Evolutionary conservation across 2,888 invertebrate species (phyloP).

Genomic region (Osedax frankpressi): DNA sequence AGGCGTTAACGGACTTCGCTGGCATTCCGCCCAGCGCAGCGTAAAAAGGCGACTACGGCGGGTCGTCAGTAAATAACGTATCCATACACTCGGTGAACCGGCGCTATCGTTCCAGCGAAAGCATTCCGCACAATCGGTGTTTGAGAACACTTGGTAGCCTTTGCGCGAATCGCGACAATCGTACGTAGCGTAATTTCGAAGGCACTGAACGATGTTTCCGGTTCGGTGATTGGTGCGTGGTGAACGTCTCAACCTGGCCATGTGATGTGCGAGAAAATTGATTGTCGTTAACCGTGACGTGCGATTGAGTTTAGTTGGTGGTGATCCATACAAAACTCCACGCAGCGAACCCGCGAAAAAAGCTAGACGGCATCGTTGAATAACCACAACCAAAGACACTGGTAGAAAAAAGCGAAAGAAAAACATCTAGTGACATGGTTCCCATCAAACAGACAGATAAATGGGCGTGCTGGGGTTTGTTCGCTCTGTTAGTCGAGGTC

Average conservation of each 20-base stretch:
- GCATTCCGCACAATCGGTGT: background rate
- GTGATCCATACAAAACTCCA: background rate
- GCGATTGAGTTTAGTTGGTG: background rate
- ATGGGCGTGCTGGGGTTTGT: background rate
- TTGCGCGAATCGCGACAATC: background rate
- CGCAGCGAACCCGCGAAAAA: slow-evolving; percentile 1
- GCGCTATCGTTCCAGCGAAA: background rate
- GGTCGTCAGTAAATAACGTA: background rate
- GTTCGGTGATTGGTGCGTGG: background rate
- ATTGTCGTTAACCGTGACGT: background rate
- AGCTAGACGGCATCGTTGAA: background rate
- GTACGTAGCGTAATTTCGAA: background rate
- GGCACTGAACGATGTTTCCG: background rate
- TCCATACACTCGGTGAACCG: slow-evolving; percentile 5
- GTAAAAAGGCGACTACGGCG: background rate
- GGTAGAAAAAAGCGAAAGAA: background rate
- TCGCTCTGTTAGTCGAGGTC: background rate
- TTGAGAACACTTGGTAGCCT: background rate
- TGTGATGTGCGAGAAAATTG: background rate
- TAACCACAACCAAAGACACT: background rate
- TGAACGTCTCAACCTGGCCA: background rate
- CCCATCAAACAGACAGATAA: background rate
- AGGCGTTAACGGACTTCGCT: slow-evolving; percentile 2
- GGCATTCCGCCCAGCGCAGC: background rate
- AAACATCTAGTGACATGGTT: background rate